These are phyloP conservation scores for Grammomys surdaster DNA, from an alignment of 2,113 vertebrate genomes.

Conservation along the genomic window DNA sequence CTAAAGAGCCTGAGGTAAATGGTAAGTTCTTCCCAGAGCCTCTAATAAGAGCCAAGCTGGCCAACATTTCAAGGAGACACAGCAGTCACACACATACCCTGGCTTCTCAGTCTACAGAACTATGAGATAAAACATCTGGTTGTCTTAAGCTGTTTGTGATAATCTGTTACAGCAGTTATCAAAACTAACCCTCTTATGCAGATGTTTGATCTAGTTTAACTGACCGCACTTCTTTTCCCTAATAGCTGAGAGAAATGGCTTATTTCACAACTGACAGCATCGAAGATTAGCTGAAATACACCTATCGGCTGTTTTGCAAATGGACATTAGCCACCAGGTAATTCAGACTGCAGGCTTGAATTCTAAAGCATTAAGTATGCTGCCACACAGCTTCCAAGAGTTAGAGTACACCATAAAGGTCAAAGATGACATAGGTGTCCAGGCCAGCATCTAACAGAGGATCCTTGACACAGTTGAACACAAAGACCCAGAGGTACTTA, in stretches of 20 bases:
- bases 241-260: not conserved
- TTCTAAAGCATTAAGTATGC: not conserved
- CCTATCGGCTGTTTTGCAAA: constrained; percentile 17
- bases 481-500: not conserved
- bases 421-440: not conserved
- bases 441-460: not conserved
- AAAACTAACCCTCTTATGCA: not conserved
- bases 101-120: not conserved
- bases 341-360: not conserved
- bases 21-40: not conserved
- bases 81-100: not conserved
- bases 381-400: not conserved
- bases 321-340: not conserved
- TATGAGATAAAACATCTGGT: not conserved
- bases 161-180: not conserved
- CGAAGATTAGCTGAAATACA: not conserved
- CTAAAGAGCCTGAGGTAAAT: not conserved
- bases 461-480: not conserved
- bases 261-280: not conserved
- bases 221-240: not conserved
- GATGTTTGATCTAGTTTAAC: not conserved
- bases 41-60: not conserved
- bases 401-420: not conserved
- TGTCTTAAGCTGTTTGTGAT: not conserved
- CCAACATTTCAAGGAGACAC: not conserved